Evolutionary conservation across 2,888 invertebrate genomes (phyloP).

Genomic region (Panorpa germanica): DNA sequence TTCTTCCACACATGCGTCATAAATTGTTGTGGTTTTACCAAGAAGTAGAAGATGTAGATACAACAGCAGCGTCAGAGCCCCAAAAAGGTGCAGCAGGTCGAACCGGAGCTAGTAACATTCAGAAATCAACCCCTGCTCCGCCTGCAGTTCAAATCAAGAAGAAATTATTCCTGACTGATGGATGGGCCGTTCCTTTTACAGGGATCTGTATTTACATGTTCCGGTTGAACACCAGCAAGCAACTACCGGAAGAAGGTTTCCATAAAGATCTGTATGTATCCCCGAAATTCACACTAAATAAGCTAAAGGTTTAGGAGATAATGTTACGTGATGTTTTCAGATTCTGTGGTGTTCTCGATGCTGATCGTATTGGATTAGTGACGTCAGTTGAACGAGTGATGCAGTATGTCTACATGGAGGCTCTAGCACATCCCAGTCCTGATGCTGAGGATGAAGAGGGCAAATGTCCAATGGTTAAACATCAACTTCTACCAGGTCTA

Average conservation of each 20-base stretch:
- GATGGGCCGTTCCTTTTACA: slow-evolving; percentile 61
- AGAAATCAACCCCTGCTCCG: slow-evolving; percentile 14
- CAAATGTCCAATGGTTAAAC: slow-evolving; percentile 63
- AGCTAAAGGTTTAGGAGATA: background rate
- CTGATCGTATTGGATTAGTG: slow-evolving; percentile 59
- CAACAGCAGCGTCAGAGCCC: slow-evolving; percentile 24
- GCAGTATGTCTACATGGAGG: slow-evolving; percentile 81
- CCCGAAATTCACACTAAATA: background rate
- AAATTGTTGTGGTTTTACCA: slow-evolving; percentile 81
- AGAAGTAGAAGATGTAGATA: slow-evolving; percentile 53
- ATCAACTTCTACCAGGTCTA: slow-evolving; percentile 61
- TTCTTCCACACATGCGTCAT: slow-evolving; percentile 67
- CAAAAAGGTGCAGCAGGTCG: slow-evolving; percentile 24
- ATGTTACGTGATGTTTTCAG: slow-evolving; percentile 19
- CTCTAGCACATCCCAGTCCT: slow-evolving; percentile 58
- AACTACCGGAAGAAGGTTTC: slow-evolving; percentile 82
- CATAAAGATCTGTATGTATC: slow-evolving; percentile 54
- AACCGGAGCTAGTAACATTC: slow-evolving; percentile 9
- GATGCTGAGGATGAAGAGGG: slow-evolving; percentile 69
- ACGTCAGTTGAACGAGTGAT: slow-evolving; percentile 76
- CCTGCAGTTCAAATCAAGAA: slow-evolving; percentile 34
- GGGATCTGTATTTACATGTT: slow-evolving; percentile 76
- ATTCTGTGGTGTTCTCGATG: slow-evolving; percentile 67
- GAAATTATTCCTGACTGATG: slow-evolving; percentile 69
- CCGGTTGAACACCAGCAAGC: slow-evolving; percentile 64